Evolutionary conservation across 2,888 invertebrate species (phyloP).

Genomic region (Patella pellucida): DNA sequence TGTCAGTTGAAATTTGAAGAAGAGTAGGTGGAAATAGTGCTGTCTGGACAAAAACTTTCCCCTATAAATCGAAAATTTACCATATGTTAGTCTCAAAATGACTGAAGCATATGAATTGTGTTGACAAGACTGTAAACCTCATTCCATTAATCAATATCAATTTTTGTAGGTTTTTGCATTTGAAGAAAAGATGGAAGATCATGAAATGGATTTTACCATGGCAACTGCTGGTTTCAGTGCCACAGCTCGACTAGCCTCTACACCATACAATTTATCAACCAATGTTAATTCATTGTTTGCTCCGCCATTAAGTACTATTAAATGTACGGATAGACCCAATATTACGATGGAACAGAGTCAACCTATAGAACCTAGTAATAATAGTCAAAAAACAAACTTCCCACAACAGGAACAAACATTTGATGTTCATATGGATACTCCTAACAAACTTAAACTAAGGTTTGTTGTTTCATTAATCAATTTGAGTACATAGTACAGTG

Average conservation of each 20-base stretch:
- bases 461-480: background rate
- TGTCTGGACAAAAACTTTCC: too few relatives aligned
- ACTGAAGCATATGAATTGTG: too few relatives aligned
- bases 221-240: constrained; percentile 59
- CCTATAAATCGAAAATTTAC: too few relatives aligned
- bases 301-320: constrained; percentile 36
- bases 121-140: too few relatives aligned
- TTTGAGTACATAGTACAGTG: too few relatives aligned
- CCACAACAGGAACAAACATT: constrained; percentile 14
- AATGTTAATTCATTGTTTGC: constrained; percentile 27
- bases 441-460: constrained; percentile 17
- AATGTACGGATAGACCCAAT: background rate
- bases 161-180: background rate
- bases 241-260: constrained; percentile 60
- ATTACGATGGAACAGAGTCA: background rate
- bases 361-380: background rate
- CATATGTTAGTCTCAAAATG: too few relatives aligned
- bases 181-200: constrained; percentile 3
- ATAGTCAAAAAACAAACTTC: background rate
- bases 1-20: too few relatives aligned
- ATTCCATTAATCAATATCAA: too few relatives aligned
- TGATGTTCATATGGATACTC: constrained; percentile 13
- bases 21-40: too few relatives aligned
- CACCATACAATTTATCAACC: constrained; percentile 53
- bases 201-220: constrained; percentile 48